Percentiles rank a stretch among this genome's conserved stretches.
Evolutionary conservation across 2,113 vertebrate genomes (phyloP).

Genomic region (Xyrauchen texanus): DNA sequence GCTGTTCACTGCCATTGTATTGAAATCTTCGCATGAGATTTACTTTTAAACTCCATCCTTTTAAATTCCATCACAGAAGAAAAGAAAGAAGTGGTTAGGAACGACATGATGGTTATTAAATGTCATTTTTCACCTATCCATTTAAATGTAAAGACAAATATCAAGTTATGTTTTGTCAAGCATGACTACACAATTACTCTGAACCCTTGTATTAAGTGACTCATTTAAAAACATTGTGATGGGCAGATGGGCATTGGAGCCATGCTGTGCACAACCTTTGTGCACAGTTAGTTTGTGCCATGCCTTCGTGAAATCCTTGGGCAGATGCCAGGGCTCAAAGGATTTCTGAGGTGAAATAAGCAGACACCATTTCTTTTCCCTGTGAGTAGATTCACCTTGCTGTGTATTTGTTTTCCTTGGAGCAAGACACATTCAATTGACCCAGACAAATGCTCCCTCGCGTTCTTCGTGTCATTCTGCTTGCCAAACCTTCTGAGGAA

Average conservation of each 20-base stretch:
- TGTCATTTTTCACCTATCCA: no score
- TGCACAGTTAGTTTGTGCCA: constrained; percentile 15
- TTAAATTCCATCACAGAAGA: no score
- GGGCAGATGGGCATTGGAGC: not conserved
- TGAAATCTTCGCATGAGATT: no score
- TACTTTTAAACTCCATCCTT: no score
- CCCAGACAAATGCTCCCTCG: constrained; percentile 34
- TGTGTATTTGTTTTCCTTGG: constrained; percentile 38
- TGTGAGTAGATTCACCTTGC: constrained; percentile 39
- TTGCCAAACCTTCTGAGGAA: constrained; percentile 34
- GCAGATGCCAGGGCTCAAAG: constrained; percentile 12
- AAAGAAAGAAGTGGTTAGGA: no score
- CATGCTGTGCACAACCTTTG: not conserved
- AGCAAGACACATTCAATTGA: constrained; percentile 8
- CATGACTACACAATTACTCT: not conserved
- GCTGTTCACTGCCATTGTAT: no score
- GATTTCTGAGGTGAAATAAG: constrained; percentile 40
- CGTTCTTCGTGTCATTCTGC: constrained; percentile 19
- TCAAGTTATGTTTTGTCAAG: not conserved
- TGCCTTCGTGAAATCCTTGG: constrained; percentile 11
- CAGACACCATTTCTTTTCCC: constrained; percentile 3
- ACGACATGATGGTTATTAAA: no score
- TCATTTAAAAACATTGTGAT: not conserved
- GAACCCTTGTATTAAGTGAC: constrained; percentile 13
- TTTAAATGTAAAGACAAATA: no score